Evolutionary conservation across 2,113 vertebrate species (phyloP).

Genomic region (Dendrocopos noguchii): DNA sequence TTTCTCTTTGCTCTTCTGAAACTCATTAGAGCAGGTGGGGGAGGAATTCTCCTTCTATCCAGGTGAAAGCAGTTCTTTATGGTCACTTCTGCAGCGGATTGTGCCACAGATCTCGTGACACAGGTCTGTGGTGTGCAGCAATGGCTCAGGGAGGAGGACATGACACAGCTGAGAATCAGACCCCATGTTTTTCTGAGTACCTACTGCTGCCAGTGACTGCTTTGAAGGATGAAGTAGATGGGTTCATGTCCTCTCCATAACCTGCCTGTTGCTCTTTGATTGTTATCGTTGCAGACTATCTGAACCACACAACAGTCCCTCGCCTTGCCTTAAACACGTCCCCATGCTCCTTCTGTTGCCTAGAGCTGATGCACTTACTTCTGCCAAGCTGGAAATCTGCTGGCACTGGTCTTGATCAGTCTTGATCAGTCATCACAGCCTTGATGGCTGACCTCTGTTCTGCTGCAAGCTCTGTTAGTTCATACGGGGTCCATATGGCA

Average conservation of each 20-base stretch:
- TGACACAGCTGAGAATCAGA: background rate
- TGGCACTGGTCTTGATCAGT: background rate
- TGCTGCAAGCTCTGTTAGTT: background rate
- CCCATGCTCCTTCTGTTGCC: background rate
- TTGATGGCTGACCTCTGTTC: constrained; percentile 14
- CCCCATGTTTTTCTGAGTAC: background rate
- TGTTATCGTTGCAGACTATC: background rate
- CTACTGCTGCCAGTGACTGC: background rate
- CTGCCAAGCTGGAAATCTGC: constrained; percentile 12
- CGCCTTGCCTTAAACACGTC: background rate
- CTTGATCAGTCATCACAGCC: background rate
- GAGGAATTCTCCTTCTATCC: background rate
- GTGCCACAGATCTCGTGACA: background rate
- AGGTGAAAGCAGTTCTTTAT: background rate
- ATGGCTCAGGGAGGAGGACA: background rate
- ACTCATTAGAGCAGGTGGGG: background rate
- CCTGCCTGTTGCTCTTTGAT: background rate
- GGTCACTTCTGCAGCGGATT: background rate
- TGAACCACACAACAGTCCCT: background rate
- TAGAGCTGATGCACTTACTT: background rate
- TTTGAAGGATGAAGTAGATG: background rate
- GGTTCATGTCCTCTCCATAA: background rate
- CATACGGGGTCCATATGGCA: constrained; percentile 55
- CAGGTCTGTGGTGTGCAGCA: background rate
- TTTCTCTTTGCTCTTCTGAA: background rate